Percentiles rank a stretch among this genome's conserved stretches.
phyloP scores from a whole-genome alignment of 2,888 invertebrate genomes.

The Lochmaea crataegi region DNA sequence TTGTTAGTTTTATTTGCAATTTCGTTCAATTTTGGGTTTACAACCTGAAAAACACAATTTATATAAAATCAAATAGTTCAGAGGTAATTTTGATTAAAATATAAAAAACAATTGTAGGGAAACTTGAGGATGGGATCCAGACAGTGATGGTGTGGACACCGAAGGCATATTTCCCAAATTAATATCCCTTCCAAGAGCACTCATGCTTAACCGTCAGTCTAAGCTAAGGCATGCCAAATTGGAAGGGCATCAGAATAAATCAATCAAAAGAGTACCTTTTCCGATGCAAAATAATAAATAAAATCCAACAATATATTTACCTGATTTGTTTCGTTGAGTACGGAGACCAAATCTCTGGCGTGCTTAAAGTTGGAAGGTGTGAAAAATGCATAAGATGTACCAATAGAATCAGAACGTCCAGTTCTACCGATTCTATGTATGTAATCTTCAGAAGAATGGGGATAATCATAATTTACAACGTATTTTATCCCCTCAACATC shows the following conservation, averaged over 20 bases:
- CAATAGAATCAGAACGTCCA: slow-evolving; percentile 86
- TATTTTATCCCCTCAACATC: slow-evolving; percentile 97
- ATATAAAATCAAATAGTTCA: not conserved
- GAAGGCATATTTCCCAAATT: slow-evolving; percentile 79
- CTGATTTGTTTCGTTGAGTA: slow-evolving; percentile 91
- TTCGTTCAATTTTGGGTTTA: slow-evolving; percentile 86
- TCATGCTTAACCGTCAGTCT: slow-evolving; percentile 73
- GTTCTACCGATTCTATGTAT: slow-evolving; percentile 96
- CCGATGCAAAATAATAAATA: too few relatives aligned
- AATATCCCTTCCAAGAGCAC: slow-evolving; percentile 80
- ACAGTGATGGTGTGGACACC: slow-evolving; percentile 78
- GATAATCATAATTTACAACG: slow-evolving; percentile 97
- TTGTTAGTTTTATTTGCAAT: slow-evolving; percentile 76
- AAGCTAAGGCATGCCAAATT: slow-evolving; percentile 82
- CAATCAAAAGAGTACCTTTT: too few relatives aligned
- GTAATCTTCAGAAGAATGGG: slow-evolving; percentile 94
- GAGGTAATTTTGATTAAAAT: not conserved
- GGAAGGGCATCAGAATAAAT: slow-evolving; percentile 66
- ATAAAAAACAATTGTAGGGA: slow-evolving; percentile 52
- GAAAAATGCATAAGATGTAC: slow-evolving; percentile 96
- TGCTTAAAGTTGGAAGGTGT: slow-evolving; percentile 89
- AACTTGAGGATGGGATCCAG: slow-evolving; percentile 81
- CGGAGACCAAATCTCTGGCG: slow-evolving; percentile 89
- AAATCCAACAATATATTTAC: too few relatives aligned
- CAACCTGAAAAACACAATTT: slow-evolving; percentile 66